phyloP scores from a whole-genome alignment of 2,797 vertebrate species.

The Monodelphis domestica region DNA sequence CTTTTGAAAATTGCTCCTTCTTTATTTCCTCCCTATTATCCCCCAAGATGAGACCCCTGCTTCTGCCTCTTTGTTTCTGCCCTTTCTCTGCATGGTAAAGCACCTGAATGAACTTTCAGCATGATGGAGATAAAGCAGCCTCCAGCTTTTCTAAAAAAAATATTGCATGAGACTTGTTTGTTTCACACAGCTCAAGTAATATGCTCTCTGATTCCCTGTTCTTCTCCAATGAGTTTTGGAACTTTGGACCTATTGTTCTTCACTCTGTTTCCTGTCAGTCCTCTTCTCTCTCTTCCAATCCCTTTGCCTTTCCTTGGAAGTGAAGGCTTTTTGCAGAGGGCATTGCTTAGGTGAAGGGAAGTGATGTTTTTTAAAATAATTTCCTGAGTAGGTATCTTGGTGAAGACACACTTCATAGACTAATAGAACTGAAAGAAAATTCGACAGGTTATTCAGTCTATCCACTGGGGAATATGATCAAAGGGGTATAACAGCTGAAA shows the following conservation, averaged over 20 bases:
- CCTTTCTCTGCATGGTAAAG: not conserved
- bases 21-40: not conserved
- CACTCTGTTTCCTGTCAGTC: not conserved
- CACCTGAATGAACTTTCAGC: not conserved
- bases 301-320: not conserved
- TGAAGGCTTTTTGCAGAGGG: not conserved
- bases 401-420: not conserved
- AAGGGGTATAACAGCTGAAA: fast-evolving
- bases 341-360: not conserved
- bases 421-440: not conserved
- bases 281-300: not conserved
- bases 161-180: not conserved
- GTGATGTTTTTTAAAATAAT: not conserved
- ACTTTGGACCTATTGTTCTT: not conserved
- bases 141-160: not conserved
- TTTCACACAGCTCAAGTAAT: not conserved
- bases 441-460: not conserved
- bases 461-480: not conserved
- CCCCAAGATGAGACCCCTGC: not conserved
- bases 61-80: not conserved
- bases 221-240: not conserved
- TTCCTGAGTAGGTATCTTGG: not conserved
- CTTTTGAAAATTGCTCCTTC: not conserved
- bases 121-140: not conserved
- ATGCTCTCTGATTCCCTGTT: not conserved